Base-by-base conservation (phyloP, 2,888 invertebrate species). In the Agriopis leucophaearia region DNA sequence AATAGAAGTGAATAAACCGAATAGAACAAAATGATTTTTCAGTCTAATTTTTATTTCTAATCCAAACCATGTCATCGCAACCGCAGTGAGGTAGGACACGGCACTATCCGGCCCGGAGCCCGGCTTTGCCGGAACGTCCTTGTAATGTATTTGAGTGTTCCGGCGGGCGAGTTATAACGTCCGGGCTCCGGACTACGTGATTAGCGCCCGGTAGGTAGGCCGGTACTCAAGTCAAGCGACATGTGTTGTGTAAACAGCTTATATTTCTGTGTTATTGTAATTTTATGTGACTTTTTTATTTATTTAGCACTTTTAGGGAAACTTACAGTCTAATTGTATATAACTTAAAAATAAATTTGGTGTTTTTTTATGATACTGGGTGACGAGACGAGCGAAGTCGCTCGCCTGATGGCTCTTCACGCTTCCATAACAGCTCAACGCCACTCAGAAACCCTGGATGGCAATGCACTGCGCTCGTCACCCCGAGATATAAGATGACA, bases 131-230 rank as follows among this genome's bases (percentile, higher is more conserved):
- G 75, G 75, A 80, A 75, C 73, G 71, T 74, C 70, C 62, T 68
- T 52, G 73, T 82, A 79, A 83, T 80, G 79, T 82, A 81, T 83
- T 82, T 71, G 77, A 78, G 71, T 75, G 78, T 82, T 83, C 79
- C 82, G 79, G 66, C 48, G 35, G 69, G 70, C 74, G 71, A 80
- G 74, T 80, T 75, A 81, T 76, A 66, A 75, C 79, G 70, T 78
- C 78, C 77, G 72, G 68, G 70, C 79, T 75, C 74, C 78, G 71
- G 72, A 45, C 66, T 70, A 66, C 71, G 75, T 80, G 78, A 82
- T 83, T 83, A 79, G 72, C 70, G 68, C 61, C 62, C 60, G 61
- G 70, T 70, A n/a, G 61, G 70, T 70, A n/a, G 68, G 56, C 58
- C 60, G 60, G 70, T 66, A 70, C 60, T 61, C 58, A 40, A 54